These are phyloP conservation scores for Augochlorella aurata DNA, from an alignment of 2,888 invertebrate species.

Conservation along the genomic window DNA sequence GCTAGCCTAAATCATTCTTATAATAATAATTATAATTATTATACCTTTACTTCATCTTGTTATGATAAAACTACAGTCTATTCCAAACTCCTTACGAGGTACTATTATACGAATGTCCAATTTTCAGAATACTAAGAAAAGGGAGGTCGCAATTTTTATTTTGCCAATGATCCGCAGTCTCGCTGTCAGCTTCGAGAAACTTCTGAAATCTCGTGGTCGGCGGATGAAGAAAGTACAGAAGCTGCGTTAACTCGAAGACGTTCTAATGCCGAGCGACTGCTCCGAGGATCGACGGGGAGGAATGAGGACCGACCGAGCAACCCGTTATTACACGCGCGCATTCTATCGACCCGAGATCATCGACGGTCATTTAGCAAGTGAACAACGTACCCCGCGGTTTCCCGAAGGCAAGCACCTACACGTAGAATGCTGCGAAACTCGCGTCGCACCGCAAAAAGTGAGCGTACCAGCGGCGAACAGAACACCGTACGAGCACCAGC, in stretches of 20 bases:
- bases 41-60: too few relatives aligned
- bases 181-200: too few relatives aligned
- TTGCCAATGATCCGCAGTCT: too few relatives aligned
- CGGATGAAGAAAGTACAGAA: neutral
- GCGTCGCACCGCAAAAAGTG: slow-evolving; percentile 15
- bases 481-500: neutral
- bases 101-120: too few relatives aligned
- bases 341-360: neutral
- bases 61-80: too few relatives aligned
- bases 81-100: too few relatives aligned
- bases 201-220: too few relatives aligned
- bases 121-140: too few relatives aligned
- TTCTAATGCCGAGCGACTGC: neutral
- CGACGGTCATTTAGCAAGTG: neutral
- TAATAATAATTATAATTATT: too few relatives aligned
- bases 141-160: too few relatives aligned
- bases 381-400: neutral
- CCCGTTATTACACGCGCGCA: neutral
- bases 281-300: neutral
- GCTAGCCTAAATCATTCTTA: too few relatives aligned
- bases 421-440: slow-evolving; percentile 1
- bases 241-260: neutral
- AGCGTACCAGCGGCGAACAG: slow-evolving; percentile 13
- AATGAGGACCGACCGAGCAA: neutral
- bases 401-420: neutral